Percentiles rank a stretch among this genome's conserved stretches.
Conservation (phyloP, 2,888 invertebrate genomes). For the Chaetogeoica ovagalla region DNA sequence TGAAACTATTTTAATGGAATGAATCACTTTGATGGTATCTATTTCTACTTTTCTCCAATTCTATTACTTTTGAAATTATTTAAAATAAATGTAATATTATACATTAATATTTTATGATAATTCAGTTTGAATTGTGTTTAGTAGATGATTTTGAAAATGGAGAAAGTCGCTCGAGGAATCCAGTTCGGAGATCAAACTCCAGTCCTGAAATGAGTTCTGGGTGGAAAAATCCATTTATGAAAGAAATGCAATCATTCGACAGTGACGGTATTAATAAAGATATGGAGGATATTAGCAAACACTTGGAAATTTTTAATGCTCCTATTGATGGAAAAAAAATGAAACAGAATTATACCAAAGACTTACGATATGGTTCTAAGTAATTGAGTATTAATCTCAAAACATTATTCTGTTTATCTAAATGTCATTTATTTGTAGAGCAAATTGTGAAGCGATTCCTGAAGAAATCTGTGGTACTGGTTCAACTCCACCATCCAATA, state of each 20-base stretch:
- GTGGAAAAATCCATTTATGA: conserved; percentile 74
- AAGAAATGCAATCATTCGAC: conserved; percentile 60
- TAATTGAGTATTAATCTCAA: conserved; percentile 55
- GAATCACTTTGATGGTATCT: no score
- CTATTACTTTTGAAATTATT: no score
- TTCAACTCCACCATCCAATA: conserved; percentile 68
- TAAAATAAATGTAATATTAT: no score
- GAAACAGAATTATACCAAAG: conserved; percentile 71
- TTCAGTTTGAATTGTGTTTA: neutral
- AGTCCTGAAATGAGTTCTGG: conserved; percentile 90
- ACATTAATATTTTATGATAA: no score
- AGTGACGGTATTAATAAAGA: conserved; percentile 56
- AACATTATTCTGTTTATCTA: neutral
- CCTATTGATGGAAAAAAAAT: conserved; percentile 65
- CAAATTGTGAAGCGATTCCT: conserved; percentile 87
- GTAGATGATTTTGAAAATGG: conserved; percentile 40
- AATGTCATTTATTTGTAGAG: conserved; percentile 60
- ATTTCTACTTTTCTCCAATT: no score
- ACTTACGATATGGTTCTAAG: conserved; percentile 63
- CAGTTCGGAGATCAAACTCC: conserved; percentile 85
- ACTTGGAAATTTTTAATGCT: conserved; percentile 56
- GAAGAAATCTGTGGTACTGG: conserved; percentile 78
- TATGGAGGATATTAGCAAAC: conserved; percentile 57
- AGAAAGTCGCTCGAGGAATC: conserved; percentile 65
- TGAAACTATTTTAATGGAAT: no score